These are phyloP conservation scores for Hirtodrosophila alboralis DNA, from an alignment of 2,888 invertebrate genomes.

Conservation along the genomic window DNA sequence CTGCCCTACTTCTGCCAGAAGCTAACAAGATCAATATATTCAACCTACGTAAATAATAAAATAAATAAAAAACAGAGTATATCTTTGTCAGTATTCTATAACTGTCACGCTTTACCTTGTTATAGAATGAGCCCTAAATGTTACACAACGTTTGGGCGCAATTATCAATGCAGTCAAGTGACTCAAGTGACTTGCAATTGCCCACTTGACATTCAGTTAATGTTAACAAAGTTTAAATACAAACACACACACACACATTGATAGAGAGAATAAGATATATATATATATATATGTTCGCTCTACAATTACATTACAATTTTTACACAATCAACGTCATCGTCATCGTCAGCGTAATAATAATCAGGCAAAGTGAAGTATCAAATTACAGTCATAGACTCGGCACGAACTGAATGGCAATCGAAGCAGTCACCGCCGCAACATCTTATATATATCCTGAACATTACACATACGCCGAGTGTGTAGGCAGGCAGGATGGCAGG, in stretches of 20 bases:
- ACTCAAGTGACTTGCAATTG: constrained; percentile 44
- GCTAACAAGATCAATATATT: too few species aligned
- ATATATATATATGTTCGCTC: constrained; percentile 38
- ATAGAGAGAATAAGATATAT: background rate
- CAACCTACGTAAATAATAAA: too few species aligned
- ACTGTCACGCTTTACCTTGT: too few species aligned
- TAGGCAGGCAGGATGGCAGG: constrained; percentile 15
- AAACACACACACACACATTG: constrained; percentile 2
- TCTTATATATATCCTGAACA: constrained; percentile 21
- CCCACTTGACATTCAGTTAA: constrained; percentile 63
- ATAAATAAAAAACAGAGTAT: too few species aligned
- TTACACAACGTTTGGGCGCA: constrained; percentile 46
- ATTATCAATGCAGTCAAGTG: constrained; percentile 59
- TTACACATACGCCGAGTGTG: constrained; percentile 41
- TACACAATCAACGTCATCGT: constrained; percentile 78
- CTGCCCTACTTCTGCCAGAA: too few species aligned
- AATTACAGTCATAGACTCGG: constrained; percentile 63
- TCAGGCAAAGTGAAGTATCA: constrained; percentile 80
- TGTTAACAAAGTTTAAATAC: constrained; percentile 55
- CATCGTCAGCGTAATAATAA: constrained; percentile 71
- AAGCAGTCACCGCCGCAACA: constrained; percentile 35
- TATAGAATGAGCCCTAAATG: constrained; percentile 36
- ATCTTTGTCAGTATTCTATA: too few species aligned
- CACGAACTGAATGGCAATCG: constrained; percentile 64
- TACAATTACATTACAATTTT: constrained; percentile 79